Evolutionary conservation across 2,797 vertebrate genomes (phyloP).

Genomic region (Scolopax rusticola): DNA sequence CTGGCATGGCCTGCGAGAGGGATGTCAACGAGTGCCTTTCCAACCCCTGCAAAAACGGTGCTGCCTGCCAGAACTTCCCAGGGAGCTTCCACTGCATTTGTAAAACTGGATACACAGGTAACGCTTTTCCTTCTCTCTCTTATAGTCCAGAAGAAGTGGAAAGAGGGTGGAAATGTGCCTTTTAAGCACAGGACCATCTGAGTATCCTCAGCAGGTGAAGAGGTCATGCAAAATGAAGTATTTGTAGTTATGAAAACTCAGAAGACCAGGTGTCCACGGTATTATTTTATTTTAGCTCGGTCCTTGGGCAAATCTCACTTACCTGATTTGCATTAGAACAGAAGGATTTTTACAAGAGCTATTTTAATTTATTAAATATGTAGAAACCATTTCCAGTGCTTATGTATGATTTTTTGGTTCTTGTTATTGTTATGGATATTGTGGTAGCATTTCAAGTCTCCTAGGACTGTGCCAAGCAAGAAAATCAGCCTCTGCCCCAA

Average conservation of each 20-base stretch:
- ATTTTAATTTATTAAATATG: not conserved
- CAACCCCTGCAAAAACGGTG: slow-evolving; percentile 90
- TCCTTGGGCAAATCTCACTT: not conserved
- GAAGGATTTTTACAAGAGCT: not conserved
- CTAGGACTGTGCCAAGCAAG: slow-evolving; percentile 25
- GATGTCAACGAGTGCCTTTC: slow-evolving; percentile 97
- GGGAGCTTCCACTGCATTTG: slow-evolving; percentile 95
- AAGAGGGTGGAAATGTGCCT: not conserved
- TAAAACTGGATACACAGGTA: slow-evolving; percentile 97
- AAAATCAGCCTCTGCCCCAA: not conserved
- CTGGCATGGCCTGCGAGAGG: slow-evolving; percentile 95
- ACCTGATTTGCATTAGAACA: not conserved
- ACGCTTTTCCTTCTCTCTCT: not conserved
- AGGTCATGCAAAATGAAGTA: not conserved
- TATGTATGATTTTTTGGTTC: not conserved
- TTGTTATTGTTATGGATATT: slow-evolving; percentile 12
- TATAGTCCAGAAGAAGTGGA: not conserved
- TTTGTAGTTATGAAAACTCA: not conserved
- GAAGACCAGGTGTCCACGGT: not conserved
- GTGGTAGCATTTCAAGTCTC: slow-evolving; percentile 8
- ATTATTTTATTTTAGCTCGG: not conserved
- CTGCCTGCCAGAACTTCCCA: slow-evolving; percentile 93
- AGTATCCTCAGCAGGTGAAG: not conserved
- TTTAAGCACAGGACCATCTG: not conserved
- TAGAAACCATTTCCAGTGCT: not conserved